Base-by-base conservation (phyloP, 1,140 invertebrate species). In the Sarcophaga peregrina region DNA sequence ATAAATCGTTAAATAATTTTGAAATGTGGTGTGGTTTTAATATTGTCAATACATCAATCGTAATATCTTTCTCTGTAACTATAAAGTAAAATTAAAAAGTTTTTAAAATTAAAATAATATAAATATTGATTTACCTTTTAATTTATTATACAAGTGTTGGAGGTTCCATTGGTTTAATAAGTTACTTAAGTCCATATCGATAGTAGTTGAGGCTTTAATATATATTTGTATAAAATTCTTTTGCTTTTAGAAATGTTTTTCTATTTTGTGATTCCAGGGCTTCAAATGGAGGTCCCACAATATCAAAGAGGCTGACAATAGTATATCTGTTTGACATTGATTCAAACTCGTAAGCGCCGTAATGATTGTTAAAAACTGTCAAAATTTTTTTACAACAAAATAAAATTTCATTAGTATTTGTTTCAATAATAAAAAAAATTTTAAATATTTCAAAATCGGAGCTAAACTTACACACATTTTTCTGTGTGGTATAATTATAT, bases 181-280 rank as follows among this genome's bases (percentile, higher is more conserved):
- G 7, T 58, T 8, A 9, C 13, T 8, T 15, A 58, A 15, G 13
- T 58, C 54, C 8, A 15, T 9, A 58, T 58, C 54, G 8, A 58
- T 58, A 15, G 13, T 58, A 9, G 15, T 11, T 50, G 6, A 50
- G 48, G 48, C 11, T 50, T 58, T 58, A 58, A 58, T 58, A 58
- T 58, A 58, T 58, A 58, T 58, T 58, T 9, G 7, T 58, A 58
- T 58, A 58, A 58, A 58, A 58, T 58, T 58, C 54, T 58, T 58
- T 58, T 58, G 13, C 5, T 58, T 58, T 58, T 58, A 58, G 7
- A 58, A 58, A 58, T 58, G 54, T 9, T 58, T 58, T 58, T 9
- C 13, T 58, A 9, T 58, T 8, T 58, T 8, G 13, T 58, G 54
- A 9, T 58, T 58, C 13, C 13, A 58, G 7, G 13, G 54, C 54